A percentile compares a stretch with the other conserved stretches of the same genome.
These are phyloP conservation scores for Drosophila prolongata DNA, from an alignment of 2,888 invertebrate genomes.

Conservation along the genomic window DNA sequence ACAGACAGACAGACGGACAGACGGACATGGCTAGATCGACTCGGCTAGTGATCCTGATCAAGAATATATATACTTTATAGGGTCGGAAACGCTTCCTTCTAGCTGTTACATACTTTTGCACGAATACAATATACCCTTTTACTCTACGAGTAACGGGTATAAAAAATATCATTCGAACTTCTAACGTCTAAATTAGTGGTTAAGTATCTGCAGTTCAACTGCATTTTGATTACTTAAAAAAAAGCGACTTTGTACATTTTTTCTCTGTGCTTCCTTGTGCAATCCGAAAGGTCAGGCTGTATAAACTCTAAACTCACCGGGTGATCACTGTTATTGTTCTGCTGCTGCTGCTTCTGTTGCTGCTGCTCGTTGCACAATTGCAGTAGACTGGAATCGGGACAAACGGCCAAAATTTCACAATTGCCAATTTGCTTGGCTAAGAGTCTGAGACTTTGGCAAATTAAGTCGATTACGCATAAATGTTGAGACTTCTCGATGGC, in stretches of 20 bases:
- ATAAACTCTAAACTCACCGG: slow-evolving; percentile 69
- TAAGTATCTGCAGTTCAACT: too few relatives aligned
- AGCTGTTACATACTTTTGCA: too few relatives aligned
- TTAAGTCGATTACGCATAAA: slow-evolving; percentile 84
- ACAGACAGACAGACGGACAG: too few relatives aligned
- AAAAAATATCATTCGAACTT: too few relatives aligned
- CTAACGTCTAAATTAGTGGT: too few relatives aligned
- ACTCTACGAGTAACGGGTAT: too few relatives aligned
- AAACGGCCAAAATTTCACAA: slow-evolving; percentile 84
- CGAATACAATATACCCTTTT: too few relatives aligned
- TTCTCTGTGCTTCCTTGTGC: slow-evolving; percentile 45
- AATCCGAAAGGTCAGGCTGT: slow-evolving; percentile 71
- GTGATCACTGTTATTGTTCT: slow-evolving; percentile 59
- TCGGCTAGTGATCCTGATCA: too few relatives aligned
- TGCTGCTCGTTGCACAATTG: slow-evolving; percentile 75
- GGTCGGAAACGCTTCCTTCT: too few relatives aligned
- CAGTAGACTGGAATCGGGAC: slow-evolving; percentile 80
- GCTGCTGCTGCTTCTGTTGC: slow-evolving; percentile 51
- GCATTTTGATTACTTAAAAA: too few relatives aligned
- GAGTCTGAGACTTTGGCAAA: slow-evolving; percentile 84
- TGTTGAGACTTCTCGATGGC: slow-evolving; percentile 83
- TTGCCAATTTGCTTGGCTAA: slow-evolving; percentile 84
- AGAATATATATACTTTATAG: too few relatives aligned
- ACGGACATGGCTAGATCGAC: too few relatives aligned
- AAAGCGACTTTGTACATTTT: background rate